Conservation (phyloP, 2,113 vertebrate genomes). For the Glaucomys volans region DNA sequence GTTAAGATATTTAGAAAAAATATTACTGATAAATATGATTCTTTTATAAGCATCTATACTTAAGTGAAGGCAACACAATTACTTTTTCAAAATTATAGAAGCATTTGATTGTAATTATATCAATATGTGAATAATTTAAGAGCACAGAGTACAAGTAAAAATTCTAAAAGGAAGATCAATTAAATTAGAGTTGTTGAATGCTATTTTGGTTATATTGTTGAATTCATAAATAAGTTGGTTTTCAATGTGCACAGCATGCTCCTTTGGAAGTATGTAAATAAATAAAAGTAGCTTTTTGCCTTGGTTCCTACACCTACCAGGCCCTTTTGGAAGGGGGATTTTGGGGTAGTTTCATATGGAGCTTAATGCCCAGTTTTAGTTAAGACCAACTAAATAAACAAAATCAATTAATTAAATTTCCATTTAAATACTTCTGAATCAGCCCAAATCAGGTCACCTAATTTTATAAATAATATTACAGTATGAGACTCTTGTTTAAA, state of each 20-base stretch:
- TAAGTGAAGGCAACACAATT: not conserved
- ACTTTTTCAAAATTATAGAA: not conserved
- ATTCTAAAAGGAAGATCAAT: not conserved
- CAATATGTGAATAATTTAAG: not conserved
- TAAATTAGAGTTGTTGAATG: not conserved
- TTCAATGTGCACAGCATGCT: not conserved
- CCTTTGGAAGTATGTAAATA: constrained; percentile 6
- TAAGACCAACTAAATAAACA: not conserved
- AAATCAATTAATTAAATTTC: not conserved
- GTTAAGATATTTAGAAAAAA: not conserved
- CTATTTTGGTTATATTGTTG: not conserved
- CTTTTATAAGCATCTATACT: not conserved
- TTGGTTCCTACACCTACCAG: not conserved
- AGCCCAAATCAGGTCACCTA: not conserved
- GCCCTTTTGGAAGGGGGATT: not conserved
- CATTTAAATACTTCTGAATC: not conserved
- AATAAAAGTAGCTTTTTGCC: not conserved
- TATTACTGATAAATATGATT: not conserved
- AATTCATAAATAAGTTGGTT: not conserved
- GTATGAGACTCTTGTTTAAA: not conserved
- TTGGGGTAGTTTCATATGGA: not conserved
- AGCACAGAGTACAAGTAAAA: not conserved
- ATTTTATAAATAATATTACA: not conserved
- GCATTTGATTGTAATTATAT: not conserved
- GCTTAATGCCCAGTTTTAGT: not conserved